Evolutionary conservation across 2,888 invertebrate species (phyloP), one percentile per base, ranked within the genome.

Genomic region (Sminthurides aquaticus): DNA sequence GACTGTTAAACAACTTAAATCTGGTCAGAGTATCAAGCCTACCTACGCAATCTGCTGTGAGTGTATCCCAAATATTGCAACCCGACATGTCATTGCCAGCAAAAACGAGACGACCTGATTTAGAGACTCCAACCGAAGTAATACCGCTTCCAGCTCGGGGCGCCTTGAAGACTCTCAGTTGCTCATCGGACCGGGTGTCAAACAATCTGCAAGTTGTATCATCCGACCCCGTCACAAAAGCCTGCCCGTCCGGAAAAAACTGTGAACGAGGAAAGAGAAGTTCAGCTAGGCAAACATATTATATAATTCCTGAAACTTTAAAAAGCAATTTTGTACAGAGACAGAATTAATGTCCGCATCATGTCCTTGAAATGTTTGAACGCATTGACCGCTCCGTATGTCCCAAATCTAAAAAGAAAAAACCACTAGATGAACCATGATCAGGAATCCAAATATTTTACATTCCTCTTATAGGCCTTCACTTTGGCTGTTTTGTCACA

Each of bases 1-100:
- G n/a, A n/a, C n/a, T n/a, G n/a, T n/a, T n/a, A n/a, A n/a, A n/a
- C n/a, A n/a, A n/a, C n/a, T n/a, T n/a, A n/a, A n/a, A n/a, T n/a
- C n/a, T n/a, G n/a, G n/a, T n/a, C n/a, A n/a, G n/a, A n/a, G n/a
- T n/a, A n/a, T n/a, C n/a, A n/a, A n/a, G n/a, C n/a, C n/a, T n/a
- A n/a, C n/a, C n/a, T n/a, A n/a, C n/a, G n/a, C 97, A 85, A 75
- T 86, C 86, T 74, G 92, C 93, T 78, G 98, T 98, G 71, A 99
- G 82, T 43, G 18, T 43, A 43, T 43, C 43, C 43, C 43, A 43
- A 18, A 43, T 18, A 18, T 43, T 18, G 18, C 43, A 43, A 18
- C 18, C 43, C 18, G 43, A 43, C 11, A 43, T 43, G 43, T 43
- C 43, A 43, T 43, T 43, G 8, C 43, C 43, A 8, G 43, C 43